phyloP scores from a whole-genome alignment of 2,797 vertebrate species.

The Labeo calbasu region DNA sequence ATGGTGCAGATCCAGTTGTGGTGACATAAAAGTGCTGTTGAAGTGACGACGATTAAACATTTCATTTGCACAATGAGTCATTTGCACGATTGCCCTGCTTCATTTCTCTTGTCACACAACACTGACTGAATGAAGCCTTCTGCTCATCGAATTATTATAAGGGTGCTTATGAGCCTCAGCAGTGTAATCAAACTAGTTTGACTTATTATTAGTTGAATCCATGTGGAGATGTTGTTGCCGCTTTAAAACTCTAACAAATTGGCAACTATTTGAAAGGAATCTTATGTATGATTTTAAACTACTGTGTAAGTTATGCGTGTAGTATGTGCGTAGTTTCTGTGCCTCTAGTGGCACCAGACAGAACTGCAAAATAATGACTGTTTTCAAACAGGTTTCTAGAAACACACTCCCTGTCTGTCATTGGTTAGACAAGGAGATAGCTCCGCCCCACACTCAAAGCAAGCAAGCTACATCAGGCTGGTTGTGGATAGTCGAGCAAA shows the following conservation, averaged over 20 bases:
- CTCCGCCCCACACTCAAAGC: too few species aligned
- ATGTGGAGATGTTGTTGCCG: background rate
- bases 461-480: background rate
- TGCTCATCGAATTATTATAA: background rate
- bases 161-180: background rate
- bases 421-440: background rate
- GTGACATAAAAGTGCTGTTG: slow-evolving; percentile 16
- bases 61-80: slow-evolving; percentile 18
- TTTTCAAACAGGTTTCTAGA: background rate
- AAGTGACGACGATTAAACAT: background rate
- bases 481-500: background rate
- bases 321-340: background rate
- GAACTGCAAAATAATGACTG: background rate
- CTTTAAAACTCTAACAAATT: background rate
- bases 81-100: background rate
- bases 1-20: slow-evolving; percentile 18
- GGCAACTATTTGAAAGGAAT: background rate
- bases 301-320: background rate
- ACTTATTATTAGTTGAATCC: background rate
- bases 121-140: background rate
- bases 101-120: slow-evolving; percentile 13
- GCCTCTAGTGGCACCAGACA: background rate
- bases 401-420: background rate
- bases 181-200: background rate
- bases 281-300: background rate